These are phyloP conservation scores for Cantharis flavilabris DNA, from an alignment of 2,888 invertebrate species.

Conservation along the genomic window DNA sequence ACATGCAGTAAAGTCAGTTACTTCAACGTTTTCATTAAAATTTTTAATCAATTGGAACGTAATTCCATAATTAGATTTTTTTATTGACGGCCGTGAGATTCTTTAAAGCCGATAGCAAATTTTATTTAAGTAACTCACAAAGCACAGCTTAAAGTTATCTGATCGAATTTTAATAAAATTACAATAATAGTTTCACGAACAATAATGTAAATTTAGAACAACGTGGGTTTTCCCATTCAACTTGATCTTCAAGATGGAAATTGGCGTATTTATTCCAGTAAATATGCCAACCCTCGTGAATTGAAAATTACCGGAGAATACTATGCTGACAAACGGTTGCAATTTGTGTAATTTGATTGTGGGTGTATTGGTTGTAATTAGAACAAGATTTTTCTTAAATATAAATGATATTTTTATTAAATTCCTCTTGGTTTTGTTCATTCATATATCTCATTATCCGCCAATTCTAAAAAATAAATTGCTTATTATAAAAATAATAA, in stretches of 20 bases:
- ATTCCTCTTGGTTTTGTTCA: neutral
- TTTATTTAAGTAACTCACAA: neutral
- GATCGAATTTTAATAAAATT: neutral
- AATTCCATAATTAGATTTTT: neutral
- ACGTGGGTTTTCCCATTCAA: neutral
- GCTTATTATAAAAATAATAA: too few relatives aligned
- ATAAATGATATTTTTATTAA: neutral
- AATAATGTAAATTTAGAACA: conserved; percentile 2
- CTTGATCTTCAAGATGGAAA: neutral
- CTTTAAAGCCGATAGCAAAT: neutral
- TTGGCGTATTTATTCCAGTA: conserved; percentile 5
- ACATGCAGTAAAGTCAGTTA: neutral
- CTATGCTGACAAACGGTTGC: neutral
- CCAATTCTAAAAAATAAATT: neutral
- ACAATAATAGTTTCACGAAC: neutral
- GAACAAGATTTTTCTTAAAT: neutral
- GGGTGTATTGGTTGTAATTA: neutral
- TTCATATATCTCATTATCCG: neutral
- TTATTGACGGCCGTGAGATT: neutral
- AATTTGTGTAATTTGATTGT: neutral
- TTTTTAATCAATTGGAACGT: neutral
- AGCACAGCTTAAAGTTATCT: neutral
- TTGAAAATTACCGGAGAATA: neutral
- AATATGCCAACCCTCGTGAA: neutral
- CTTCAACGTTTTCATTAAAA: neutral